phyloP scores from a whole-genome alignment of 2,797 vertebrate species.

The Cirrhinus mrigala region DNA sequence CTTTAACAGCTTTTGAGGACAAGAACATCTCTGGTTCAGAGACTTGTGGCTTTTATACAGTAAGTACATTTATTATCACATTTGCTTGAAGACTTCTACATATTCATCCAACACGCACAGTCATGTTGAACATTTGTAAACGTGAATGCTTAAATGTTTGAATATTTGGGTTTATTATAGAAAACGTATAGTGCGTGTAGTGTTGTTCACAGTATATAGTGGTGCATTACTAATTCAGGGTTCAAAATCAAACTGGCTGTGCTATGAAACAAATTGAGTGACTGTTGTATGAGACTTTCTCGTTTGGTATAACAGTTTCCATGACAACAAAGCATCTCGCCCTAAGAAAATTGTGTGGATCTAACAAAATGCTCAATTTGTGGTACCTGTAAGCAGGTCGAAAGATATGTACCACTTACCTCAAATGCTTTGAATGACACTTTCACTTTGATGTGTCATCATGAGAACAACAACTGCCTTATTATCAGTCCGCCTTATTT shows the following conservation, averaged over 20 bases:
- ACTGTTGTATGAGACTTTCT: background rate
- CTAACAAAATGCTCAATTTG: background rate
- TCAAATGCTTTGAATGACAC: background rate
- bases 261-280: background rate
- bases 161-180: background rate
- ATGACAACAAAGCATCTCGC: background rate
- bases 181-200: background rate
- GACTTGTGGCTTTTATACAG: constrained; percentile 82
- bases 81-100: background rate
- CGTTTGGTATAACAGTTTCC: background rate
- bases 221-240: background rate
- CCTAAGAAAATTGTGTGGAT: background rate
- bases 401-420: background rate
- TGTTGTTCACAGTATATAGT: background rate
- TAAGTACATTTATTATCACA: constrained; percentile 66
- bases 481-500: too few relatives aligned
- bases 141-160: background rate
- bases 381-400: background rate
- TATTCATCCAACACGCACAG: background rate
- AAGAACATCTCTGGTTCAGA: constrained; percentile 81
- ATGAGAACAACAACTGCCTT: background rate
- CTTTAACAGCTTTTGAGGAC: constrained; percentile 87
- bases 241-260: background rate
- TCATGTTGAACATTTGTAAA: background rate
- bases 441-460: background rate